A percentile compares a stretch with the other conserved stretches of the same genome.
Conservation (phyloP, 2,797 vertebrate species). For the Mormyrus hasselquistii region DNA sequence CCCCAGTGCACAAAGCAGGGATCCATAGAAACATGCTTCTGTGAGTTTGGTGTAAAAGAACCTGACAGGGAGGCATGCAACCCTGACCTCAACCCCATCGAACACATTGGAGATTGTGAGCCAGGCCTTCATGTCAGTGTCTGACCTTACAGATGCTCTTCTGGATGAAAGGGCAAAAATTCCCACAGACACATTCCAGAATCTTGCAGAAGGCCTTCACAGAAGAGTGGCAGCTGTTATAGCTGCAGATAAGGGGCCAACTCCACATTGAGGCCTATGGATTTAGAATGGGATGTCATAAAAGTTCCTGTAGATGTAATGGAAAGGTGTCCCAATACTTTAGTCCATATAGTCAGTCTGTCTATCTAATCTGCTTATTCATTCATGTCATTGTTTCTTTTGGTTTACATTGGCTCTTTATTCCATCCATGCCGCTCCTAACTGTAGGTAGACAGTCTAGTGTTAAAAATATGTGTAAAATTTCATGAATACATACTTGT, state of each 20-base stretch:
- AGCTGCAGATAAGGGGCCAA: neutral
- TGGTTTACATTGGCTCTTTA: neutral
- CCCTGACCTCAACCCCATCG: neutral
- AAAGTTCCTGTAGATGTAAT: neutral
- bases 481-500: neutral
- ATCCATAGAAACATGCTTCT: neutral
- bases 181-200: neutral
- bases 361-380: neutral
- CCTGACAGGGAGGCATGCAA: neutral
- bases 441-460: neutral
- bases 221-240: neutral
- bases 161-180: neutral
- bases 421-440: neutral
- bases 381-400: neutral
- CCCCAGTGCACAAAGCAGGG: too few species aligned
- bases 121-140: neutral
- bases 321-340: neutral
- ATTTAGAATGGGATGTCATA: neutral
- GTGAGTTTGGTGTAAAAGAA: neutral
- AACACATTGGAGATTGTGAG: neutral
- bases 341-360: neutral
- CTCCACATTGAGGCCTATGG: neutral
- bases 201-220: neutral
- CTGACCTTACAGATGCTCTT: neutral
- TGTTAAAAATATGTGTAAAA: neutral